Base-by-base conservation (phyloP, 2,113 vertebrate species). In the Edolisoma coerulescens region DNA sequence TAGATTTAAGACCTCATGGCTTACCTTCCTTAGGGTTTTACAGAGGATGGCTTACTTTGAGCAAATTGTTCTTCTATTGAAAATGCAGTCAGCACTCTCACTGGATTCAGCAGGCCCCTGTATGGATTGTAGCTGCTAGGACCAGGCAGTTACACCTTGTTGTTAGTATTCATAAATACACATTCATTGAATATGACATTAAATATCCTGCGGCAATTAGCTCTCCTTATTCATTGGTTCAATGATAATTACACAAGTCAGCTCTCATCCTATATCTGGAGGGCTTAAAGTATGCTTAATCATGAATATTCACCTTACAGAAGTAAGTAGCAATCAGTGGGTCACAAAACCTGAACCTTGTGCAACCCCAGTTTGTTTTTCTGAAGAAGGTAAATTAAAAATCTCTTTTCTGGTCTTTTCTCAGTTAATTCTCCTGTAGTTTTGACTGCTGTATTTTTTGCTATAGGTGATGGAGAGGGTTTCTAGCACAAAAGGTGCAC, bases 221-320 rank as follows among this genome's bases (percentile, higher is more conserved):
- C n/a, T 14, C 18, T 83, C 16, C n/a, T 73, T 88, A 80, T 88
- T 92, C 45, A 74, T 70, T 84, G 39, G 42, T 92, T 89, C 68
- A 81, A 20, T 67, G 50, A 17, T 69, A 84, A 84, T 84, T 89
- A 64, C n/a, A 71, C 47, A 82, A 70, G 69, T 87, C 49, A 82
- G 6, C 24, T 90, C 74, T 94, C 41, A 68, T 77, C 35, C 65
- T 74, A 0, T 45, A 53, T 83, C 64, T 77, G 45, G 28, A 53
- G 39, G 63, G 84, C 13, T 78, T 78, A 44, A 77, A 69, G 28
- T 52, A 39, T n/a, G 54, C 33, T 60, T 69, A 19, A 33, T 60
- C 53, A 39, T 8, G 6, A 45, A 53, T 78, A 53, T 78, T 47
- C 33, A 16, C 33, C 10, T 44, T 45, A 39, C 6, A 45, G 64